Conservation (phyloP, 2,888 invertebrate species). For the Schrankia costaestrigalis region DNA sequence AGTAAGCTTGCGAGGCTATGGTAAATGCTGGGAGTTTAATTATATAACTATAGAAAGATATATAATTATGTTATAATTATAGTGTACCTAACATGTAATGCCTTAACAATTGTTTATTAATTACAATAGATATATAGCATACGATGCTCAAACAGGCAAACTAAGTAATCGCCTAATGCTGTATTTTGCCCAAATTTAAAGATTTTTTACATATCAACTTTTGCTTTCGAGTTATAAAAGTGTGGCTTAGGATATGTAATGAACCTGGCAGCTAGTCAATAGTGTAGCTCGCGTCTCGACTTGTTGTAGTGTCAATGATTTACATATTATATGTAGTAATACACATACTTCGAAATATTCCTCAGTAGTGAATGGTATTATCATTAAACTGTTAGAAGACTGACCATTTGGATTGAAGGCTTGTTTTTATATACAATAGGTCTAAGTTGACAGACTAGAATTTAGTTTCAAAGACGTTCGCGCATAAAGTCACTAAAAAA, state of each 20-base stretch:
- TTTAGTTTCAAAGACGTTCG: no score
- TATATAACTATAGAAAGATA: slow-evolving; percentile 28
- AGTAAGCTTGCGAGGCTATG: slow-evolving; percentile 34
- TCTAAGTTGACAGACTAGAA: no score
- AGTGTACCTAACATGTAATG: slow-evolving; percentile 20
- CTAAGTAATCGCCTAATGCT: no score
- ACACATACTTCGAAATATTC: no score
- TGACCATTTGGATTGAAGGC: no score
- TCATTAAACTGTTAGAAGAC: no score
- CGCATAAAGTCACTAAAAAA: no score
- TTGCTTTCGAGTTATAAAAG: slow-evolving; percentile 1
- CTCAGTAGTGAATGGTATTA: no score
- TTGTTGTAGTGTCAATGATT: slow-evolving; percentile 20
- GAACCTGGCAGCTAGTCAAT: slow-evolving; percentile 40
- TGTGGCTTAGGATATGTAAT: slow-evolving; percentile 12
- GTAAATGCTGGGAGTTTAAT: slow-evolving; percentile 39
- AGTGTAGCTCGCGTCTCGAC: slow-evolving; percentile 15
- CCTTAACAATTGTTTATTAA: slow-evolving; percentile 16
- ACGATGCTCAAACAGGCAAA: slow-evolving; percentile 11
- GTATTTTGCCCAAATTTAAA: no score
- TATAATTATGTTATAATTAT: slow-evolving; percentile 25
- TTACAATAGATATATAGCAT: slow-evolving; percentile 22
- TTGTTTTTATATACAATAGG: no score
- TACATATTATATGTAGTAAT: slow-evolving; percentile 3
- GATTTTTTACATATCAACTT: no score